Conservation (phyloP, 2,113 vertebrate genomes). For the Pseudorhombus dupliciocellatus region DNA sequence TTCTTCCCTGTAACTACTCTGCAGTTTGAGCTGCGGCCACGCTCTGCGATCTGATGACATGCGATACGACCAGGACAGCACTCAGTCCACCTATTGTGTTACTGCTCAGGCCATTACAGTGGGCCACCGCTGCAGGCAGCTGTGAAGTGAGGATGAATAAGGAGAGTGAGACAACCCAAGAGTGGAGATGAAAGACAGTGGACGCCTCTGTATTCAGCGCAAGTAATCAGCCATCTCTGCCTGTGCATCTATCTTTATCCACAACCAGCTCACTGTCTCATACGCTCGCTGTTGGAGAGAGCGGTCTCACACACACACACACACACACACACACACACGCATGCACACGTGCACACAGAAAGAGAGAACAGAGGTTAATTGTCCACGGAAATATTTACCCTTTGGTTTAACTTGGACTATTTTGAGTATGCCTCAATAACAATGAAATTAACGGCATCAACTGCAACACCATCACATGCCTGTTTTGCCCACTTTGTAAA, state of each 20-base stretch:
- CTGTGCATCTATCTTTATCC: slow-evolving; percentile 67
- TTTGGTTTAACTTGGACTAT: slow-evolving; percentile 46
- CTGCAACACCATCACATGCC: not conserved
- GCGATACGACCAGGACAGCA: slow-evolving; percentile 9
- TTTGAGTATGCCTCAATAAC: slow-evolving; percentile 26
- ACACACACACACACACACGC: slow-evolving; percentile 6
- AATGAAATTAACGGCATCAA: slow-evolving; percentile 25
- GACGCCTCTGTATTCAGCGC: slow-evolving; percentile 63
- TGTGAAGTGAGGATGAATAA: slow-evolving; percentile 49
- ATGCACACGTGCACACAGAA: slow-evolving; percentile 15
- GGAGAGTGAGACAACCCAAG: slow-evolving; percentile 44
- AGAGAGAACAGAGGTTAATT: slow-evolving; percentile 23
- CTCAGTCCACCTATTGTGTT: slow-evolving; percentile 28
- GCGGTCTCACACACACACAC: slow-evolving; percentile 17
- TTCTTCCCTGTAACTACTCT: not conserved
- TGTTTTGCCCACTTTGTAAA: slow-evolving; percentile 11
- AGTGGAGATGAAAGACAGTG: slow-evolving; percentile 67
- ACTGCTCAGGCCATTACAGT: slow-evolving; percentile 42
- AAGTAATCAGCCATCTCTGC: slow-evolving; percentile 65
- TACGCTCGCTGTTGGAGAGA: slow-evolving; percentile 46
- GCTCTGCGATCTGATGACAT: not conserved
- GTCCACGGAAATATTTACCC: slow-evolving; percentile 51
- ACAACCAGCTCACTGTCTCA: slow-evolving; percentile 55
- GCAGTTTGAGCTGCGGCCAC: not conserved
- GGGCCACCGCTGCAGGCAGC: slow-evolving; percentile 42